Evolutionary conservation across 1,140 invertebrate species (phyloP).

Genomic region (Chrysoperla carnea): DNA sequence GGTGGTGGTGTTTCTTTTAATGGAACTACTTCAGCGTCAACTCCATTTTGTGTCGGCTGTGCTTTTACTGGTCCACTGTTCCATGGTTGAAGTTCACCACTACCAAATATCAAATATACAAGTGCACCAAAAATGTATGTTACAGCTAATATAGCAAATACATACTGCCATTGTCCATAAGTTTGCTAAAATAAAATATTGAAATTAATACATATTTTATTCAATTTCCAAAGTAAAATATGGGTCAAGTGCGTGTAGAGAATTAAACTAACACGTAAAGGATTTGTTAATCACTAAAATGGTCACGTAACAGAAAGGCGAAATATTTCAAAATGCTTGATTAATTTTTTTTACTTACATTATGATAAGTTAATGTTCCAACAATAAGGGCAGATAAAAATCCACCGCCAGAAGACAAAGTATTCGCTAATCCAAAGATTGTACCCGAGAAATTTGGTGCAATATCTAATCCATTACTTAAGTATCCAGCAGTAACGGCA

Average conservation of each 20-base stretch:
- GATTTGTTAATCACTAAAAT: too few species aligned
- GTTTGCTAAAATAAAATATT: conserved; percentile 37
- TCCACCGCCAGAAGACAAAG: conserved; percentile 72
- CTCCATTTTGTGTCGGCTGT: not conserved
- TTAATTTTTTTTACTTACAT: too few species aligned
- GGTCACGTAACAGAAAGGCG: too few species aligned
- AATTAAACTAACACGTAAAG: too few species aligned
- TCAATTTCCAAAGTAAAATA: too few species aligned
- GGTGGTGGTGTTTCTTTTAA: not conserved
- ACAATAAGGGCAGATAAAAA: conserved; percentile 72
- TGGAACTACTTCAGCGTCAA: not conserved
- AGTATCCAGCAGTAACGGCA: conserved; percentile 68
- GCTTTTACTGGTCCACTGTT: conserved; percentile 19
- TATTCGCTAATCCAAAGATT: conserved; percentile 82
- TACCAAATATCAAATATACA: conserved; percentile 47
- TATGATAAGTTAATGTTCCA: conserved; percentile 56
- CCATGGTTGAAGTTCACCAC: conserved; percentile 53
- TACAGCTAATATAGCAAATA: conserved; percentile 64
- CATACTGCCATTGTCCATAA: conserved; percentile 60
- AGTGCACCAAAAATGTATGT: conserved; percentile 53
- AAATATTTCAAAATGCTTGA: too few species aligned
- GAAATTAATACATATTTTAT: conserved; percentile 5
- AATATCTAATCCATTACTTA: conserved; percentile 78
- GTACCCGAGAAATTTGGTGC: conserved; percentile 80
- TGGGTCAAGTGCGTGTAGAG: too few species aligned